Base-by-base conservation (phyloP, 2,797 vertebrate species). In the Poeciliopsis infans region DNA sequence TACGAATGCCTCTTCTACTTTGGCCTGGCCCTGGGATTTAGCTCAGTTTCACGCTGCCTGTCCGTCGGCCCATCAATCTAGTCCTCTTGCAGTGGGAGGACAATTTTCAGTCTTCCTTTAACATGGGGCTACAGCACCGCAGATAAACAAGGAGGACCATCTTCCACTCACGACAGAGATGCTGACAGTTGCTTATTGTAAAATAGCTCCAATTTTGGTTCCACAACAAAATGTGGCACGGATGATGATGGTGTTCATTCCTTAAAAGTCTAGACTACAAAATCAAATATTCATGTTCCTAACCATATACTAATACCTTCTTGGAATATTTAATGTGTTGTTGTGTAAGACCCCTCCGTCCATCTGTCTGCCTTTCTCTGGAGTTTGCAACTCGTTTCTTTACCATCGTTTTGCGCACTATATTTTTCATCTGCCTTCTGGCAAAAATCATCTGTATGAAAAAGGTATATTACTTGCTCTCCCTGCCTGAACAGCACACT, bases 1-100 rank as follows among this genome's bases (percentile, higher is more conserved):
- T 90, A 85, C 86, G 90, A 88, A 89, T 91, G 91, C 91, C 89
- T 93, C 90, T 94, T 94, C 49, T 90, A 87, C 86, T 90, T 73
- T 87, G 84, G 85, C 72, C 86, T 75, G 88, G 85, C 89, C 87
- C 87, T 85, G 86, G 89, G 91, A 86, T 87, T 69, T 46, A 57
- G 87, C 85, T 90, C 78, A 77, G 81, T 84, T 87, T 83, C 83
- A 85, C 77, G 79, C 88, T 76, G 86, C 86, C 84, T 4, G 36
- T 82, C 85, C 73, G 18, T 88, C 88, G 79, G 82, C 55, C 78
- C 39, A 43, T 87, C 85, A 80, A 59, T 85, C 76, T 72, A 23
- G 72, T 55, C 25, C 80, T 88, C 90, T 82, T 87, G 64, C 82
- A 81, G 80, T 77, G 73, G 85, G 81, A 87, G 84, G 91, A 91